A percentile compares a stretch with the other conserved stretches of the same genome.
Evolutionary conservation across 2,888 invertebrate species (phyloP).

Genomic region (Leptopilina myrica): DNA sequence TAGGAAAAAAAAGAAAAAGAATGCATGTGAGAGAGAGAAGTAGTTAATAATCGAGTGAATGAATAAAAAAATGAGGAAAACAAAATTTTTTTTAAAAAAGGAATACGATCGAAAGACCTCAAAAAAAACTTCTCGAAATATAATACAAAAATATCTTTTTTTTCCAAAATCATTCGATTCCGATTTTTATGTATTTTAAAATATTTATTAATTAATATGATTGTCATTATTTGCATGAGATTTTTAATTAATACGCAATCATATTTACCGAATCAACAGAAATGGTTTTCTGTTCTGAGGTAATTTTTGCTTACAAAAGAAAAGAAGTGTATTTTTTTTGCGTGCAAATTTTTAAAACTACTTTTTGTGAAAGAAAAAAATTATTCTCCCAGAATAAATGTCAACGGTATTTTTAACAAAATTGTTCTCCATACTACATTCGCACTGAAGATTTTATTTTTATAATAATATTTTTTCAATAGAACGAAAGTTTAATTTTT

Average conservation of each 20-base stretch:
- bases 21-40: conserved; percentile 41
- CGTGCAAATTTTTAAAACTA: neutral
- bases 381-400: neutral
- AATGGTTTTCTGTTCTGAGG: conserved; percentile 48
- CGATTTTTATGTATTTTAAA: conserved; percentile 62
- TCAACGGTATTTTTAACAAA: conserved; percentile 25
- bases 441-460: conserved; percentile 6
- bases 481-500: neutral
- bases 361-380: neutral
- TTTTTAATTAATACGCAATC: conserved; percentile 40
- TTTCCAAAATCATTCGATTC: conserved; percentile 61
- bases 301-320: conserved; percentile 58
- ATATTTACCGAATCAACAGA: conserved; percentile 42
- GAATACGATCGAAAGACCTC: conserved; percentile 53
- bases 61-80: conserved; percentile 41
- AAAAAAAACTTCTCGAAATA: conserved; percentile 35
- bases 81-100: conserved; percentile 27
- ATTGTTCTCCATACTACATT: conserved; percentile 32
- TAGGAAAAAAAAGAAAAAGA: conserved; percentile 47
- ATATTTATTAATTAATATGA: conserved; percentile 57
- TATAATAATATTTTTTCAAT: neutral
- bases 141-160: conserved; percentile 68
- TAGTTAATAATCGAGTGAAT: conserved; percentile 17
- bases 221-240: conserved; percentile 15
- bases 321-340: conserved; percentile 18